These are phyloP conservation scores for Parus major DNA, from an alignment of 2,113 vertebrate species.

Conservation along the genomic window DNA sequence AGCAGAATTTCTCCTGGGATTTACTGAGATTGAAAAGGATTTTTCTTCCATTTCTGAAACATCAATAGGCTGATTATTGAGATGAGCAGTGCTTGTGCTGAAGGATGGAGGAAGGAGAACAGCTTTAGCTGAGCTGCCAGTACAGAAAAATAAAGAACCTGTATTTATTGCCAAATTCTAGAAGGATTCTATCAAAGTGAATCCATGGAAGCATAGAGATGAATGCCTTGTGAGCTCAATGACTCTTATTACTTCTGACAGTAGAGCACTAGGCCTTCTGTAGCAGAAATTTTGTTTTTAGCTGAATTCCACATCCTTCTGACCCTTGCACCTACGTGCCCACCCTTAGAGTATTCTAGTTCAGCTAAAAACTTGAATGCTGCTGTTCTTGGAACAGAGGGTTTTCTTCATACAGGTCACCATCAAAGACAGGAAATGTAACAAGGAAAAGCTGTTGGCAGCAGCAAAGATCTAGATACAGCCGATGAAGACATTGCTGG, in stretches of 20 bases:
- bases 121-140: slow-evolving; percentile 25
- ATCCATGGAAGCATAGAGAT: not conserved
- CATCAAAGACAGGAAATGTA: not conserved
- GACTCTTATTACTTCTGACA: not conserved
- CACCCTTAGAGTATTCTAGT: not conserved
- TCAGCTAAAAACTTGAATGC: not conserved
- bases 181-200: not conserved
- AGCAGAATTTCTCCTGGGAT: not conserved
- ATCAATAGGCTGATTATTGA: slow-evolving; percentile 29
- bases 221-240: not conserved
- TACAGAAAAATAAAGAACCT: slow-evolving; percentile 12
- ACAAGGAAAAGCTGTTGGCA: not conserved
- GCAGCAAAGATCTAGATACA: not conserved
- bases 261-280: not conserved
- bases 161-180: slow-evolving; percentile 8
- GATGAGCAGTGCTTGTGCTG: not conserved
- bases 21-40: not conserved
- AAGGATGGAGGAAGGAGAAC: not conserved
- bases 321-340: not conserved
- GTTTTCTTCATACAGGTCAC: not conserved
- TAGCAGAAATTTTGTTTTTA: not conserved
- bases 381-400: not conserved
- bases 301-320: not conserved
- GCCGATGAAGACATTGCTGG: not conserved
- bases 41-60: slow-evolving; percentile 9